Base-by-base conservation (phyloP, 2,888 invertebrate genomes). In the Sycophila texana region DNA sequence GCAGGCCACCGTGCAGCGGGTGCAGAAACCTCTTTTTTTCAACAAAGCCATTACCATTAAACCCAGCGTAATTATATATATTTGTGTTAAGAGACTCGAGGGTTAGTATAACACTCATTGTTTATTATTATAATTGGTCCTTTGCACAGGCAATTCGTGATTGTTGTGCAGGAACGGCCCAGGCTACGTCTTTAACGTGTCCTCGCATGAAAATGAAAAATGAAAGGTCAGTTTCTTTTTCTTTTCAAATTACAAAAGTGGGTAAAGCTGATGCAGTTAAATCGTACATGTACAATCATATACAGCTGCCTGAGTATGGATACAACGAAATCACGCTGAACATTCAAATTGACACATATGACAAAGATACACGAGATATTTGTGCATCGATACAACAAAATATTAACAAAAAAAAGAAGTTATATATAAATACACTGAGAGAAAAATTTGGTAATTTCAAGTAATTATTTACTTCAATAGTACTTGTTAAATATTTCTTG, bases 11-110 rank as follows among this genome's bases (percentile, higher is more conserved):
- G 74, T 77, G 75, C 77, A 80, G 73, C 74, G 66, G 73, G 71
- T 76, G 81, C 79, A 66, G 63, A 39, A 80, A 77, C 67, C 76
- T 58, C 26, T 20, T 78, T 63, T 78, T 26, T 26, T n/a, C n/a
- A 26, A 26, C 49, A 81, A 81, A 79, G 79, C 81, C 76, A 79
- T 65, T 76, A 78, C 77, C 77, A 77, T 61, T 80, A 67, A 39
- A 72, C 74, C 81, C 81, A 73, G 82, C 82, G 72, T 76, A 55
- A 26, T 2, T 3, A 26, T 26, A 26, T 26, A 26, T 26, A 26
- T 26, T 26, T 26, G 26, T 65, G 60, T 51, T 53, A 16, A 61
- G 53, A 67, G 63, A 26, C 22, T 65, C 61, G 16, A 79, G 55
- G 75, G 77, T 79, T 79, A 79, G 75, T 77, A 60, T 0, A 30